phyloP scores from a whole-genome alignment of 2,888 invertebrate species.

The Leuctra nigra region DNA sequence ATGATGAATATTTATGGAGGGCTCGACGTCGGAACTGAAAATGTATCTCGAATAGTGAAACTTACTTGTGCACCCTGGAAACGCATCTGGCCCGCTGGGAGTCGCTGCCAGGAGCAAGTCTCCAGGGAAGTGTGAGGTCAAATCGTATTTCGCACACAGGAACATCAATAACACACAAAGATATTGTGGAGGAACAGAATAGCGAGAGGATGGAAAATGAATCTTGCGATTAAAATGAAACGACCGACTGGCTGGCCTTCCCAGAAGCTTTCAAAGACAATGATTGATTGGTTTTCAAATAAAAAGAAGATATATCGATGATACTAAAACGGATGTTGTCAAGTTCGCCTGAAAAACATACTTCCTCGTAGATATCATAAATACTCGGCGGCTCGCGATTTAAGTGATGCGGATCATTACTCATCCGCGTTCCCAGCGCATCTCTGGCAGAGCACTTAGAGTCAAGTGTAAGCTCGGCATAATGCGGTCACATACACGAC shows the following conservation, averaged over 20 bases:
- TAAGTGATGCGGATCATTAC: constrained; percentile 15
- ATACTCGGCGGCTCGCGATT: constrained; percentile 1
- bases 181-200: too few relatives aligned
- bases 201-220: constrained; percentile 5
- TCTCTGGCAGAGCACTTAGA: too few relatives aligned
- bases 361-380: constrained; percentile 12
- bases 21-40: neutral
- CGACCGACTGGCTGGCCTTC: neutral
- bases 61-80: neutral
- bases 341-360: constrained; percentile 8
- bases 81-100: constrained; percentile 11
- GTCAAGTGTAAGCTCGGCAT: too few relatives aligned
- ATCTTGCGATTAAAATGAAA: constrained; percentile 15
- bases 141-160: constrained; percentile 12
- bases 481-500: too few relatives aligned
- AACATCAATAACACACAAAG: constrained; percentile 18
- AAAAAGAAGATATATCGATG: constrained; percentile 17
- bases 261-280: constrained; percentile 1
- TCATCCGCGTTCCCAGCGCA: too few relatives aligned
- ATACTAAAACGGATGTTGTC: constrained; percentile 4
- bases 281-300: constrained; percentile 14
- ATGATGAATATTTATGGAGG: constrained; percentile 22
- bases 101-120: neutral
- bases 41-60: constrained; percentile 1
- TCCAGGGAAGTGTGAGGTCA: constrained; percentile 4